phyloP scores from a whole-genome alignment of 1,140 invertebrate genomes.

The Globodera rostochiensis region DNA sequence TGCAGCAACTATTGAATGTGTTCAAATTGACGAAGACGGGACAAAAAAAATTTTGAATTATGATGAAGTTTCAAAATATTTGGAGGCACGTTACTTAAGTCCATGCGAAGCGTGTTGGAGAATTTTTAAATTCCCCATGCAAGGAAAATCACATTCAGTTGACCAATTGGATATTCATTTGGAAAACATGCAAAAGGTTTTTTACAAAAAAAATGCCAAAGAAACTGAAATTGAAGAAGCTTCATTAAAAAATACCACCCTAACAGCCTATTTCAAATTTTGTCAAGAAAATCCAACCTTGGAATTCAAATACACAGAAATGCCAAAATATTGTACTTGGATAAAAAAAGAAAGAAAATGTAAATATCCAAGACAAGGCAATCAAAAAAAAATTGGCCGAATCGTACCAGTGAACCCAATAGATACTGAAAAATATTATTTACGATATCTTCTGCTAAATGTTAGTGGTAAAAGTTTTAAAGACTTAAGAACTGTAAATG shows the following conservation, averaged over 20 bases:
- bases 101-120: constrained; percentile 5
- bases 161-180: constrained; percentile 14
- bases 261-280: neutral
- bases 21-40: no score
- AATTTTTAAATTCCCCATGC: constrained; percentile 9
- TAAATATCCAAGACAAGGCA: constrained; percentile 14
- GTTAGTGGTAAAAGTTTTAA: neutral
- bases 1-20: no score
- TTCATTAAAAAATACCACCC: neutral
- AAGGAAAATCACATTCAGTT: constrained; percentile 8
- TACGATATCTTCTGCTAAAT: constrained; percentile 9
- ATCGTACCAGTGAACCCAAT: constrained; percentile 6
- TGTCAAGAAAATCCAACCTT: constrained; percentile 11
- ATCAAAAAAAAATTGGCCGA: constrained; percentile 4
- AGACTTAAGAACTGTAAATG: constrained; percentile 8
- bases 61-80: neutral
- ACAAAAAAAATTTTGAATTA: no score
- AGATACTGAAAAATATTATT: constrained; percentile 22
- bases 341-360: constrained; percentile 5
- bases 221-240: constrained; percentile 9
- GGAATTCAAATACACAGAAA: constrained; percentile 11
- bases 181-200: constrained; percentile 1
- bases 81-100: constrained; percentile 7
- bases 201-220: neutral
- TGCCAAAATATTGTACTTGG: constrained; percentile 17